Conservation (phyloP, 2,113 vertebrate species). For the Calonectris borealis region DNA sequence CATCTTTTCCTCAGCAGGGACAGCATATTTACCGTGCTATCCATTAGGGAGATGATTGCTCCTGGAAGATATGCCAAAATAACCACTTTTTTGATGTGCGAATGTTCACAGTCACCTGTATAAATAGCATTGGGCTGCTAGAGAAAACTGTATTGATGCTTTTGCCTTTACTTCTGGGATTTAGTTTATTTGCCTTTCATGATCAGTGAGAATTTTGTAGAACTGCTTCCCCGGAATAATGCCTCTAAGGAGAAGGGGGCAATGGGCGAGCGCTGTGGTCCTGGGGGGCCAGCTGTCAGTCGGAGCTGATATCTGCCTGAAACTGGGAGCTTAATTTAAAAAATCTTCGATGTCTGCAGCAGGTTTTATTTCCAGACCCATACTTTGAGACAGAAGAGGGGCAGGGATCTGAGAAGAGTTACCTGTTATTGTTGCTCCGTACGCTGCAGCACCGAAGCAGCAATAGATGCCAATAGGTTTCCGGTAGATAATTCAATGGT, state of each 20-base stretch:
- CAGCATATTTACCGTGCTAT: neutral
- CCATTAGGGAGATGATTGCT: slow-evolving; percentile 22
- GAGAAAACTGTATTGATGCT: neutral
- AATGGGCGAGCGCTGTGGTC: fast-evolving
- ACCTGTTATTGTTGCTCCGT: neutral
- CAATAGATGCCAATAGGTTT: slow-evolving; percentile 4
- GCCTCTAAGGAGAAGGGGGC: neutral
- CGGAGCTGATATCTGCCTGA: neutral
- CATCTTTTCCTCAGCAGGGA: neutral
- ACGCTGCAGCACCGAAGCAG: neutral
- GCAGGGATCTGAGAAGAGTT: neutral
- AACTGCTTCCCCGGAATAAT: neutral
- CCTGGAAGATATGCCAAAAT: slow-evolving; percentile 50
- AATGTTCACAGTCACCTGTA: slow-evolving; percentile 47
- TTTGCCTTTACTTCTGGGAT: slow-evolving; percentile 23
- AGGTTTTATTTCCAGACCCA: neutral
- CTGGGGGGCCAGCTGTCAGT: neutral
- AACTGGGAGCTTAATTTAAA: neutral
- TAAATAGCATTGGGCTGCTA: slow-evolving; percentile 40
- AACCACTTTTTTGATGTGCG: slow-evolving; percentile 4
- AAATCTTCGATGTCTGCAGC: neutral
- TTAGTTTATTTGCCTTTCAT: slow-evolving; percentile 32
- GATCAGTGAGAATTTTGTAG: slow-evolving; percentile 5
- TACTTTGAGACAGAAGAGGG: neutral
- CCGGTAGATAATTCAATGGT: slow-evolving; percentile 46